Conservation (phyloP, 2,888 invertebrate species). For the Ecliptopera silaceata region DNA sequence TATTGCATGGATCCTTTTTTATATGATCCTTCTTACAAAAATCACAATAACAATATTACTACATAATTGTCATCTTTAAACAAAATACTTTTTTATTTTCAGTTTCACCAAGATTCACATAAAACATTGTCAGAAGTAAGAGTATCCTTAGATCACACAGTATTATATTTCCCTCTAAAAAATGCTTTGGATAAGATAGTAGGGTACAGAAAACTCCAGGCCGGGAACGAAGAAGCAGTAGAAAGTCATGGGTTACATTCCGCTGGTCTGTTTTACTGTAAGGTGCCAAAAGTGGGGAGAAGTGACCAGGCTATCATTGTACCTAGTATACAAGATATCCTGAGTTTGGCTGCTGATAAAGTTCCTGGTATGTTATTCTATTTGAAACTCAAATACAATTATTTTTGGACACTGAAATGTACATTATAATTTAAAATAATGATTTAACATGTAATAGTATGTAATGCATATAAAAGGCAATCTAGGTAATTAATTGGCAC, state of each 20-base stretch:
- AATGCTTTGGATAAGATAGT: conserved; percentile 84
- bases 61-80: too few species aligned
- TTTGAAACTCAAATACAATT: not conserved
- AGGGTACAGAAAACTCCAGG: conserved; percentile 85
- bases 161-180: conserved; percentile 86
- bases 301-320: conserved; percentile 78
- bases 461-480: too few species aligned
- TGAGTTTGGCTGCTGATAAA: conserved; percentile 73
- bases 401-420: not conserved
- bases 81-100: too few species aligned
- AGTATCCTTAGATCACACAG: conserved; percentile 75
- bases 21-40: too few species aligned
- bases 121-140: conserved; percentile 82
- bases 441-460: too few species aligned
- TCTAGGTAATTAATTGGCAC: too few species aligned
- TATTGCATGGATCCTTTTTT: too few species aligned
- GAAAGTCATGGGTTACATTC: conserved; percentile 62
- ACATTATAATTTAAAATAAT: too few species aligned
- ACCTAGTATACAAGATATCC: conserved; percentile 70
- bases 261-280: conserved; percentile 68
- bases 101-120: conserved; percentile 69
- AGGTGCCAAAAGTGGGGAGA: conserved; percentile 58
- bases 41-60: too few species aligned
- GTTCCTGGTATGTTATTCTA: conserved; percentile 65
- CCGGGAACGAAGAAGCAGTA: conserved; percentile 68